These are phyloP conservation scores for Conopomorpha cramerella DNA, from an alignment of 1,140 invertebrate species.

Conservation along the genomic window DNA sequence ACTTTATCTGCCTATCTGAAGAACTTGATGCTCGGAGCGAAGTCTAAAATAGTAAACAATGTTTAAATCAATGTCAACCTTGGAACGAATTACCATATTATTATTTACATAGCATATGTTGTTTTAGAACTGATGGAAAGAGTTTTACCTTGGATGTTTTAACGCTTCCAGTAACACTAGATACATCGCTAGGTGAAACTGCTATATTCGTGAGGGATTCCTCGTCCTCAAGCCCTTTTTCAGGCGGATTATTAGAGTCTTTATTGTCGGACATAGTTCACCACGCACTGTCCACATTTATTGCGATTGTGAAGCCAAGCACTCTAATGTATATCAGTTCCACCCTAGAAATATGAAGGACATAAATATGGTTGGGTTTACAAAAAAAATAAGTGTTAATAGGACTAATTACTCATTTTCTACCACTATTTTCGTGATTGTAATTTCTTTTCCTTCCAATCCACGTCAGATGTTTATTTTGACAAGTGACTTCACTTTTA, in stretches of 20 bases:
- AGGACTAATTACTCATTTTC: too few species aligned
- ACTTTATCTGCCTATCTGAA: conserved; percentile 46
- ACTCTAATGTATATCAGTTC: too few species aligned
- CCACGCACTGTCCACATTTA: too few species aligned
- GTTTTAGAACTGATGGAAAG: neutral
- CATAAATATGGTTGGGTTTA: too few species aligned
- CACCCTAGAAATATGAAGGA: too few species aligned
- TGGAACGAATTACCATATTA: neutral
- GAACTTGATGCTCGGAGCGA: conserved; percentile 27
- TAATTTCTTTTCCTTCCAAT: too few species aligned
- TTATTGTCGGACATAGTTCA: too few species aligned
- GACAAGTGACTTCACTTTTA: too few species aligned
- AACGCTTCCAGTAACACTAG: conserved; percentile 31
- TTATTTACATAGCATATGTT: conserved; percentile 1
- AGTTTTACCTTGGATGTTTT: conserved; percentile 31
- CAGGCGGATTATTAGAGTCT: conserved; percentile 33
- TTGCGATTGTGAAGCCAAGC: too few species aligned
- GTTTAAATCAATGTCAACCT: conserved; percentile 2
- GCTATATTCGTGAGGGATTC: conserved; percentile 32
- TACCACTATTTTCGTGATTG: too few species aligned
- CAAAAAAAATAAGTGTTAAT: too few species aligned
- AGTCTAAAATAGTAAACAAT: conserved; percentile 10
- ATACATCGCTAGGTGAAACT: conserved; percentile 25
- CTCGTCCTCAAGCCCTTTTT: conserved; percentile 26
- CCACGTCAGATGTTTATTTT: too few species aligned